Evolutionary conservation across 2,888 invertebrate species (phyloP), one percentile per base, ranked within the genome.

Genomic region (Cabera pusaria): DNA sequence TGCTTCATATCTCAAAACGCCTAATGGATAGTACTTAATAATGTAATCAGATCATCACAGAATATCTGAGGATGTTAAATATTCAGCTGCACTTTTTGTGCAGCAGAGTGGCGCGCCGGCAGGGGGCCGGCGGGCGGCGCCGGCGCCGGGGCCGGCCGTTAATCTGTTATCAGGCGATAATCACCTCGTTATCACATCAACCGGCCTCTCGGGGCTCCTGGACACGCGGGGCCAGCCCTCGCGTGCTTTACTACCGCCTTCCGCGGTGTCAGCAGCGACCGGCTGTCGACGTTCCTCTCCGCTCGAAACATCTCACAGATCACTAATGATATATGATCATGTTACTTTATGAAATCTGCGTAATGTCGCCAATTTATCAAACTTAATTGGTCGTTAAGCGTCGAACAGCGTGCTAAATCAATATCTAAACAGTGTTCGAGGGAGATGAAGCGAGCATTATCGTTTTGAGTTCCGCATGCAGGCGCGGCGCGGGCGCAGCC

Each of bases 131-230:
- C 3, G 17, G 7, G 25, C 39, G 10, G 23, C 31, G 27, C 20
- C 41, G 41, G 34, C 41, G 29, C 29, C 41, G 17, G 23, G 17
- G 20, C 23, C 6, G 16, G 5, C 7, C 23, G 8, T 32, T 5
- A 11, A 20, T 28, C 33, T 34, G 23, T 20, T 34, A 40, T 40
- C 40, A 25, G 23, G 20, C 34, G 17, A 39, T 39, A 33, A 40
- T 40, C 40, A 6, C 7, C 28, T 29, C 40, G 28, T 34, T 25
- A 40, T 29, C 33, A 25, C 34, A 10, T 17, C 32, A 14, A 29
- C 28, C 34, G 6, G 8, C 6, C 40, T 29, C 28, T 33, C 34
- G 20, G 33, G 14, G 27, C 23, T 4, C n/a, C n/a, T n/a, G n/a
- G n/a, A n/a, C n/a, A n/a, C n/a, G n/a, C n/a, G n/a, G n/a, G n/a